Evolutionary conservation across 2,888 invertebrate species (phyloP), one percentile per base, ranked within the genome.

Genomic region (Caenorhabditis plicata): DNA sequence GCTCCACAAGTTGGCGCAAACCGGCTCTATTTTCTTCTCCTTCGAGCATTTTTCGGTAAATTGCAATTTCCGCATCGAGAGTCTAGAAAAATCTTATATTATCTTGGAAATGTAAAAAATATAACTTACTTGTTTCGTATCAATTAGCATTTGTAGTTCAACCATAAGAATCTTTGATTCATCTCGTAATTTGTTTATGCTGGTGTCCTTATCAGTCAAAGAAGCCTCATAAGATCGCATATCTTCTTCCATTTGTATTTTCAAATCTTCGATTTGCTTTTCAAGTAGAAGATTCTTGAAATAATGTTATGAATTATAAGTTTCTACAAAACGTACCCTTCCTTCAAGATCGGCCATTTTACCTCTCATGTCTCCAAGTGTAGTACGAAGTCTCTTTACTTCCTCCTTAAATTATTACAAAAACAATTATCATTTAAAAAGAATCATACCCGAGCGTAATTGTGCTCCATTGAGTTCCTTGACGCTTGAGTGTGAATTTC

Each of bases 41-140:
- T 74, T 85, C 85, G 73, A 85, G 76, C 77, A 85, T 82, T 69
- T 85, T 85, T 62, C 85, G 81, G 81, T 85, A 85, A 61, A 85
- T 85, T 61, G 84, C 84, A 64, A 85, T 85, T 77, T 85, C 85
- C 50, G 84, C 82, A 77, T 85, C 85, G 53, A 85, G 78, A 17
- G 83, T 83, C 52, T 84, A 39, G 8, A 29, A 40, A 40, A 26
- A 27, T 4, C 27, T 40, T 8, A 13, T 9, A 32, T 44, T 33
- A 17, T 44, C 15, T 35, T 33, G 13, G 9, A 9, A 19, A 15
- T 15, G 9, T 41, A n/a, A 25, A 9, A 19, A 7, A 9, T 33
- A 13, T n/a, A 39, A 27, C 22, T 33, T 19, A 68, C 68, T 49
- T 85, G 82, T 68, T 85, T 85, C 68, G 83, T 83, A 73, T 84